Conservation (phyloP, 2,113 vertebrate genomes). For the Apodemus speciosus region DNA sequence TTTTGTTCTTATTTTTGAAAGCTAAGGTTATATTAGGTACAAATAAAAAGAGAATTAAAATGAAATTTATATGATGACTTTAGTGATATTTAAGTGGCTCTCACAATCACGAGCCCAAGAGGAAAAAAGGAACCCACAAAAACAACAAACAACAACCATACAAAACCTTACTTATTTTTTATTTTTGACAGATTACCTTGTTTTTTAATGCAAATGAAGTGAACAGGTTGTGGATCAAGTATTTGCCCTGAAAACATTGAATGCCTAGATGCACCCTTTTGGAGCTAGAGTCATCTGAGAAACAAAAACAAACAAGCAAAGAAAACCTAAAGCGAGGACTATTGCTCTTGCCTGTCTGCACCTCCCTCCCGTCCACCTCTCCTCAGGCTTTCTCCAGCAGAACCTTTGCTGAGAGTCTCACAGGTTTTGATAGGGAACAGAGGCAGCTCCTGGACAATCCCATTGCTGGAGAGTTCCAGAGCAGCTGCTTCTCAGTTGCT, state of each 20-base stretch:
- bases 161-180: constrained; percentile 25
- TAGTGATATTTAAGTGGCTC: constrained; percentile 66
- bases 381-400: neutral
- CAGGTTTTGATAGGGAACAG: neutral
- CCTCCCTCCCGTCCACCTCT: constrained; percentile 1
- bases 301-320: neutral
- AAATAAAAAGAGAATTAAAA: constrained; percentile 58
- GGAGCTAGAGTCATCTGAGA: constrained; percentile 45
- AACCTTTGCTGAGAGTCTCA: constrained; percentile 1
- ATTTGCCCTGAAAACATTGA: constrained; percentile 55
- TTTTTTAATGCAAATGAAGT: constrained; percentile 61
- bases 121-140: neutral
- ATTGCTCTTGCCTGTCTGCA: neutral
- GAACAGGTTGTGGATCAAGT: constrained; percentile 44
- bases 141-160: neutral
- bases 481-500: neutral
- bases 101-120: neutral
- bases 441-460: neutral
- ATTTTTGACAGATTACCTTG: constrained; percentile 52
- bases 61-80: constrained; percentile 65
- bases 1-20: constrained; percentile 74
- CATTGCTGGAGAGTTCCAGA: neutral
- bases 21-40: constrained; percentile 51
- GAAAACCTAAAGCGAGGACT: neutral
- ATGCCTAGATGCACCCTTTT: neutral